Evolutionary conservation across 2,113 vertebrate genomes (phyloP).

Genomic region (Python bivittatus): DNA sequence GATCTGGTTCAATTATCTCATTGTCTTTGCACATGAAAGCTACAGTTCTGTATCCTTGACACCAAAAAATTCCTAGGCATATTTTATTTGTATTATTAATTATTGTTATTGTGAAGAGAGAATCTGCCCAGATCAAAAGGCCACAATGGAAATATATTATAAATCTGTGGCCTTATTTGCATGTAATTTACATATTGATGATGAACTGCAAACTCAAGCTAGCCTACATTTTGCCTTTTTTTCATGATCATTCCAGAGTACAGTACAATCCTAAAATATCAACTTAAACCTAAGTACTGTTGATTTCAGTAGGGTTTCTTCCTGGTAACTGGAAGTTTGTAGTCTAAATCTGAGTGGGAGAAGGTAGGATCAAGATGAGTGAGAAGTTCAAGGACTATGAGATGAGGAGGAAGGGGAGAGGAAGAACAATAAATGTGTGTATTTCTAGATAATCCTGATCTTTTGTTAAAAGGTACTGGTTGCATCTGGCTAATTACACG

Average conservation of each 20-base stretch:
- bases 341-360: neutral
- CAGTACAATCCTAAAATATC: neutral
- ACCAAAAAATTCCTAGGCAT: conserved; percentile 21
- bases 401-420: neutral
- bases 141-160: neutral
- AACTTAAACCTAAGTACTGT: neutral
- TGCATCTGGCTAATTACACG: neutral
- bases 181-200: neutral
- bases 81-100: conserved; percentile 5
- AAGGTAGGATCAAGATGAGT: neutral
- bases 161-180: neutral
- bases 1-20: conserved; percentile 7
- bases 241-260: neutral
- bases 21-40: conserved; percentile 6
- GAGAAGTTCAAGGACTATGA: neutral
- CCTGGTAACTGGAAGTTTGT: neutral
- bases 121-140: neutral
- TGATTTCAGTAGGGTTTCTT: neutral
- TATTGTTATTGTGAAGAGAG: conserved; percentile 47
- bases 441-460: neutral
- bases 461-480: neutral
- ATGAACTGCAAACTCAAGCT: neutral
- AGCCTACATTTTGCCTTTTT: neutral
- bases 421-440: neutral
- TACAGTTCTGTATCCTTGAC: conserved; percentile 7